Evolutionary conservation across 2,113 vertebrate species (phyloP), one percentile per base, ranked within the genome.

Genomic region (Rhabdomys dilectus): DNA sequence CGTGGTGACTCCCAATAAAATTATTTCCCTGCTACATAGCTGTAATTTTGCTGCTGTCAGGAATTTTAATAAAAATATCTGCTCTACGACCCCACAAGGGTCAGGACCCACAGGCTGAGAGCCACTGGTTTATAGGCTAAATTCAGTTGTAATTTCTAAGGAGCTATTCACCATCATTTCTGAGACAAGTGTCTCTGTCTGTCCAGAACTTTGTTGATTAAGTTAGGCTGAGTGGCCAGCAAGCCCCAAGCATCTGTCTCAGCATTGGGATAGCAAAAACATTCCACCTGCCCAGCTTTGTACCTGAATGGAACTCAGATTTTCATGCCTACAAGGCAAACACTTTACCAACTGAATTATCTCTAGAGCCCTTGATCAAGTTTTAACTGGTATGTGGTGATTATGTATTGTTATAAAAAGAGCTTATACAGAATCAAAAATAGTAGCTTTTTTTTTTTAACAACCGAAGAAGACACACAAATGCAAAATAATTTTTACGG

Each of bases 401-500:
- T 26, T 88, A 93, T 90, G 21, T 53, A 51, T 94, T 8, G 11
- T 82, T 77, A 70, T 7, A 29, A 42, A 8, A 39, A 36, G 70
- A 8, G 48, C 11, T 91, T 77, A 53, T 4, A 1, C 5, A 72
- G 21, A 95, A 77, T 56, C 75, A 4, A 86, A 91, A 76, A 64
- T 2, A 86, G 42, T 80, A 4, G 82, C 29, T 45, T 76, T 45
- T 29, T 39, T 42, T 64, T 66, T 78, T 45, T 91, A 91, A 62
- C 13, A 94, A 91, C 81, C 5, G 72, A 10, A 36, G 48, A 95
- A 94, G 51, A 77, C 31, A 89, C 31, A 62, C 70, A 82, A 86
- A 81, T 84, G 48, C 24, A 60, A 93, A 97, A 53, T 93, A 26
- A 88, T 88, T 92, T 75, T 73, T 62, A 75, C 3, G 24, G 56